phyloP scores from a whole-genome alignment of 2,888 invertebrate genomes.

The Eremobia ochroleuca region DNA sequence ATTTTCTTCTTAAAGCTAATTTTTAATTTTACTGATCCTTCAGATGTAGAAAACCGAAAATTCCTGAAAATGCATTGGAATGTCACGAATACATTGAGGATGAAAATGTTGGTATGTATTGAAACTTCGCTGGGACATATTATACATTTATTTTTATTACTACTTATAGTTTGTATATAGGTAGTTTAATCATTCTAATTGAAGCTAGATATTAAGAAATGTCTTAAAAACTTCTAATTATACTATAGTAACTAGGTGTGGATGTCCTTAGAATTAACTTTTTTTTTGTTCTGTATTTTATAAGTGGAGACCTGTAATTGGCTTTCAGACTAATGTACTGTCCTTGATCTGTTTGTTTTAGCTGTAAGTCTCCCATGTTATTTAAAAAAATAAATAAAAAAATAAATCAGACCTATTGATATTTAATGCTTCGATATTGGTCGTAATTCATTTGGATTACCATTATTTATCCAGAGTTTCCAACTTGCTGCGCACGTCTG shows the following conservation, averaged over 20 bases:
- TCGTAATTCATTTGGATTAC: constrained; percentile 3
- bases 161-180: too few relatives aligned
- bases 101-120: constrained; percentile 86
- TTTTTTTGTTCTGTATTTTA: too few relatives aligned
- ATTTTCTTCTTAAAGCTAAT: background rate
- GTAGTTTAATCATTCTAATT: background rate
- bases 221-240: background rate
- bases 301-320: too few relatives aligned
- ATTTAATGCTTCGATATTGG: background rate
- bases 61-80: constrained; percentile 88
- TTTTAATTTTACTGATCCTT: constrained; percentile 18
- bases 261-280: too few relatives aligned
- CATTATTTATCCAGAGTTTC: constrained; percentile 79
- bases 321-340: too few relatives aligned
- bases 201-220: background rate
- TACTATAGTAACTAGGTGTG: too few relatives aligned
- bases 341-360: too few relatives aligned
- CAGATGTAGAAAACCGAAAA: constrained; percentile 89
- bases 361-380: too few relatives aligned
- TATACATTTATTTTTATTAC: background rate
- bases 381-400: too few relatives aligned
- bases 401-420: background rate
- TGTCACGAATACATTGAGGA: constrained; percentile 90
- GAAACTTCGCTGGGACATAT: background rate
- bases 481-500: constrained; percentile 87